These are phyloP conservation scores for Scopus umbretta DNA, from an alignment of 2,113 vertebrate genomes.

Conservation along the genomic window DNA sequence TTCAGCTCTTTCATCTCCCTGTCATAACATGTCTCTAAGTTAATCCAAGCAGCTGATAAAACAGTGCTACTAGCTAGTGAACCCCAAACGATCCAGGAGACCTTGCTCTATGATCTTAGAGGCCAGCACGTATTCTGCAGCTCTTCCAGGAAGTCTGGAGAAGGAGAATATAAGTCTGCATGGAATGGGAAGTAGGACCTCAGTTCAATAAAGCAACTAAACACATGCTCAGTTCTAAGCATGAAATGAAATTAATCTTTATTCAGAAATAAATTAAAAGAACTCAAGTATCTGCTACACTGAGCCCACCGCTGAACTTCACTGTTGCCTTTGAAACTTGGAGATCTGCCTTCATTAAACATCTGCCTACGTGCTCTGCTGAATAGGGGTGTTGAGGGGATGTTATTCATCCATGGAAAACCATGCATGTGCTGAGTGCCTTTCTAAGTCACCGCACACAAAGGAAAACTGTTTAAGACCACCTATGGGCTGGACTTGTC, in stretches of 20 bases:
- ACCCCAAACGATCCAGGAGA: neutral
- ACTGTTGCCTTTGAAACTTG: neutral
- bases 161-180: neutral
- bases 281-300: neutral
- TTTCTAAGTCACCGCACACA: neutral
- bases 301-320: neutral
- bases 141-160: slow-evolving; percentile 9
- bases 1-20: neutral
- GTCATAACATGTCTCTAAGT: neutral
- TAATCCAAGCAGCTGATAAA: neutral
- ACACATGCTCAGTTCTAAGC: neutral
- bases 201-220: neutral
- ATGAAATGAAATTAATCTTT: neutral
- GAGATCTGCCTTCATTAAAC: neutral
- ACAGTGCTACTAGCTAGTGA: neutral
- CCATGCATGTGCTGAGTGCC: neutral
- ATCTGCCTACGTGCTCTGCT: neutral
- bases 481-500: neutral
- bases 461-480: neutral
- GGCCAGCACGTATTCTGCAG: neutral
- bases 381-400: neutral
- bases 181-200: neutral
- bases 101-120: neutral
- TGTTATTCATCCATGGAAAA: neutral
- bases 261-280: neutral